Evolutionary conservation across 2,113 vertebrate species (phyloP), one percentile per base, ranked within the genome.

Genomic region (Neolamprologus tretocephalus): DNA sequence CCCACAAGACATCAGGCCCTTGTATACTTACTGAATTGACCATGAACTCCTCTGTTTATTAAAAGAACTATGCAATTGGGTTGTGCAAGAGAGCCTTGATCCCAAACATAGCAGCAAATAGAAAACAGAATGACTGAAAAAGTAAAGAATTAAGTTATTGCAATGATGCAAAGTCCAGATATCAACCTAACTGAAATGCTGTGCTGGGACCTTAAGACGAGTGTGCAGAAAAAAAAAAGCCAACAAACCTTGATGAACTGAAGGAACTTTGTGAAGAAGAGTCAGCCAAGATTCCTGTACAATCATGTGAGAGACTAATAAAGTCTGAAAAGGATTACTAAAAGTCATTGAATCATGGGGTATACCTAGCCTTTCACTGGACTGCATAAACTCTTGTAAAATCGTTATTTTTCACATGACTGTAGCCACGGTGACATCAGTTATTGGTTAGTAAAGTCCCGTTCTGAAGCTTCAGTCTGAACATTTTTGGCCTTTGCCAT

Each of bases 221-320:
- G 0, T 26, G 37, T 17, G 66, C 66, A 9, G 16, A 0, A 0
- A 6, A 1, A 37, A n/a, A 23, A 10, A 73, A 42, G 13, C 5
- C 21, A 10, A 10, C 68, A 75, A 75, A 28, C 23, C 21, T 28
- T 26, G 42, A 75, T 19, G 68, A 75, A 75, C 68, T 8, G 40
- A 19, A 47, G 40, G 14, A 47, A 47, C 40, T 26, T 26, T 75
- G 40, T 75, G 23, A 75, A 75, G 40, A 75, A 28, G 68, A 75
- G 68, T 75, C 21, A 28, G 68, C 40, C 40, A 75, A 75, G 23
- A 47, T 47, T 75, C 21, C 40, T 75, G 2, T 10, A 75, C 9
- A 75, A 75, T 17, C 21, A 75, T 75, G 40, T 75, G 40, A 75
- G 40, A 75, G 4, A 75, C 14, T 47, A 26, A 75, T 47, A 17